Evolutionary conservation across 2,888 invertebrate species (phyloP).

Genomic region (Tetrapedia diversipes): DNA sequence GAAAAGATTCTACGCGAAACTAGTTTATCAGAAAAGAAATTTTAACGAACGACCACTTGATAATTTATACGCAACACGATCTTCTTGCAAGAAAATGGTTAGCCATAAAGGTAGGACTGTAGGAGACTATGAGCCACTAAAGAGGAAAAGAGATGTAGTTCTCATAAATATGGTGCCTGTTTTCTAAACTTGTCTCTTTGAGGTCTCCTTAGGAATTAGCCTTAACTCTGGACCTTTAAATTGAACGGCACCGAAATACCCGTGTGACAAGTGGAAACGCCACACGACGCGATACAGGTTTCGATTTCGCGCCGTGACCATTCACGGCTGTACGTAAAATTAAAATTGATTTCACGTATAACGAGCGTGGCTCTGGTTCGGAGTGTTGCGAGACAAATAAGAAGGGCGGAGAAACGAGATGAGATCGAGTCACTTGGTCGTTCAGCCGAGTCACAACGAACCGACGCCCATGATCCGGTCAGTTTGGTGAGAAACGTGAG

Average conservation of each 20-base stretch:
- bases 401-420: constrained; percentile 50
- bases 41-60: constrained; percentile 19
- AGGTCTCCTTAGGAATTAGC: constrained; percentile 6
- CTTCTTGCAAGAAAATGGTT: background rate
- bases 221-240: constrained; percentile 34
- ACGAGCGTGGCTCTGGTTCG: constrained; percentile 44
- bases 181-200: constrained; percentile 39
- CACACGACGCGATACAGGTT: constrained; percentile 24
- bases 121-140: background rate
- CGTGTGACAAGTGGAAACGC: constrained; percentile 39
- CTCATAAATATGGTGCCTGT: constrained; percentile 48
- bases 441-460: constrained; percentile 58
- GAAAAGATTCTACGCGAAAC: background rate
- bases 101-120: background rate
- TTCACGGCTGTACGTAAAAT: constrained; percentile 41
- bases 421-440: constrained; percentile 61
- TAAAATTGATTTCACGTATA: constrained; percentile 59
- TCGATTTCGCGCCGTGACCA: constrained; percentile 35
- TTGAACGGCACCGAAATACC: constrained; percentile 26
- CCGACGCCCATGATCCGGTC: constrained; percentile 59
- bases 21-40: constrained; percentile 24
- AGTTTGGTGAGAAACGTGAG: constrained; percentile 54
- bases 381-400: constrained; percentile 42
- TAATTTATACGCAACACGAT: constrained; percentile 40
- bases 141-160: constrained; percentile 6